Evolutionary conservation across 2,113 vertebrate species (phyloP).

Genomic region (Lycaon pictus): DNA sequence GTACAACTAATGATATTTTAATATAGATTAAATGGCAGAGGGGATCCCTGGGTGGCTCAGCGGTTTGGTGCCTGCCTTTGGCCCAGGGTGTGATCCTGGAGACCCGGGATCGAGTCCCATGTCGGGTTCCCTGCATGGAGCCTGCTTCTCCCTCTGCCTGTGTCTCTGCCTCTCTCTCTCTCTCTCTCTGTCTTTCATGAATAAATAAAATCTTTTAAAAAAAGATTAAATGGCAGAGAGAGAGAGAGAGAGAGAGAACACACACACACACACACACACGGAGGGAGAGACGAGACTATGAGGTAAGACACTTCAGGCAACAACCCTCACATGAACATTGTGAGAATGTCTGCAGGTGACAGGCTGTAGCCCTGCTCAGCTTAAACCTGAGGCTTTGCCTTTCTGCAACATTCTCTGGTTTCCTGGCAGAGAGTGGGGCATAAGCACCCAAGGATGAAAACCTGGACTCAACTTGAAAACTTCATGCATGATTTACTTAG

Average conservation of each 20-base stretch:
- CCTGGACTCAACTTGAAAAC: not conserved
- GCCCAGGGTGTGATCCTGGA: too few relatives aligned
- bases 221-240: conserved; percentile 41
- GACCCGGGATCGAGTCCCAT: too few relatives aligned
- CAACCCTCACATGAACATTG: conserved; percentile 35
- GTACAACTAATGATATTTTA: conserved; percentile 45
- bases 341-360: conserved; percentile 22
- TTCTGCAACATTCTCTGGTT: conserved; percentile 63
- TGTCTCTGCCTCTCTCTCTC: too few relatives aligned
- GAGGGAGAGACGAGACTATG: not conserved
- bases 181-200: too few relatives aligned
- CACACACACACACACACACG: too few relatives aligned
- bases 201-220: too few relatives aligned
- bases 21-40: conserved; percentile 53
- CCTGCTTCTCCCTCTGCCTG: too few relatives aligned
- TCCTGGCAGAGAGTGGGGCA: not conserved
- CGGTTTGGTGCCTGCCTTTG: too few relatives aligned
- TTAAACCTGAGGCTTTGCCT: conserved; percentile 16
- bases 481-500: not conserved
- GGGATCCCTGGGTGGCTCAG: too few relatives aligned
- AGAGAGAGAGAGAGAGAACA: not conserved
- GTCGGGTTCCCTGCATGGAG: too few relatives aligned
- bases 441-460: conserved; percentile 45
- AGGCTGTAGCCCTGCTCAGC: not conserved
- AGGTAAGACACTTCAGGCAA: conserved; percentile 49